These are phyloP conservation scores for Micromesistius poutassou DNA, from an alignment of 2,797 vertebrate genomes.

Conservation along the genomic window DNA sequence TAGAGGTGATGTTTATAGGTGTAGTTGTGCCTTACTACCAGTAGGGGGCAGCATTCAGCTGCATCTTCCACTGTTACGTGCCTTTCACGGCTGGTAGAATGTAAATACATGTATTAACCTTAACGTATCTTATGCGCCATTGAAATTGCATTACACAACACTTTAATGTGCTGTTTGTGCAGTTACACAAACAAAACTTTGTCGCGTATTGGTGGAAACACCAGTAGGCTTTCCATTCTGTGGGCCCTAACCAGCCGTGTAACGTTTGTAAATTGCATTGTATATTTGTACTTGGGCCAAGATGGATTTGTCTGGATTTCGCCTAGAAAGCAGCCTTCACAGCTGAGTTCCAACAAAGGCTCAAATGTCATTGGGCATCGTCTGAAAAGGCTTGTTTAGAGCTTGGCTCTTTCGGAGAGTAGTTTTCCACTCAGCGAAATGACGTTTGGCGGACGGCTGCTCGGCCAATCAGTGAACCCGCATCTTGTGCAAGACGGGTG, in stretches of 20 bases:
- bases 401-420: slow-evolving; percentile 49
- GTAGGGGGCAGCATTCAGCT: slow-evolving; percentile 60
- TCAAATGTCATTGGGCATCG: slow-evolving; percentile 53
- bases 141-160: slow-evolving; percentile 15
- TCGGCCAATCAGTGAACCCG: slow-evolving; percentile 62
- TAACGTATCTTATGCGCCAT: not conserved
- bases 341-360: slow-evolving; percentile 30
- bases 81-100: slow-evolving; percentile 10
- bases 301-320: slow-evolving; percentile 55
- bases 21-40: slow-evolving; percentile 45
- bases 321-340: slow-evolving; percentile 43
- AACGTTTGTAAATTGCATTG: slow-evolving; percentile 53
- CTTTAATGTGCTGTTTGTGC: slow-evolving; percentile 7
- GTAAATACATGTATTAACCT: slow-evolving; percentile 11
- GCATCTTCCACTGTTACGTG: slow-evolving; percentile 5
- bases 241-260: slow-evolving; percentile 37
- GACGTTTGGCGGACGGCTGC: slow-evolving; percentile 58
- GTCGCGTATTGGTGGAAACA: slow-evolving; percentile 12
- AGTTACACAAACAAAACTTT: not conserved
- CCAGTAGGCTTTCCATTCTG: slow-evolving; percentile 11
- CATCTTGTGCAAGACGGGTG: slow-evolving; percentile 59
- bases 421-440: slow-evolving; percentile 53
- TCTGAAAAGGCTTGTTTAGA: slow-evolving; percentile 58
- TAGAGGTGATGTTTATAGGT: slow-evolving; percentile 23
- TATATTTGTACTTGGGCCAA: slow-evolving; percentile 59